Base-by-base conservation (phyloP, 2,888 invertebrate genomes). In the Phragmatobia fuliginosa region DNA sequence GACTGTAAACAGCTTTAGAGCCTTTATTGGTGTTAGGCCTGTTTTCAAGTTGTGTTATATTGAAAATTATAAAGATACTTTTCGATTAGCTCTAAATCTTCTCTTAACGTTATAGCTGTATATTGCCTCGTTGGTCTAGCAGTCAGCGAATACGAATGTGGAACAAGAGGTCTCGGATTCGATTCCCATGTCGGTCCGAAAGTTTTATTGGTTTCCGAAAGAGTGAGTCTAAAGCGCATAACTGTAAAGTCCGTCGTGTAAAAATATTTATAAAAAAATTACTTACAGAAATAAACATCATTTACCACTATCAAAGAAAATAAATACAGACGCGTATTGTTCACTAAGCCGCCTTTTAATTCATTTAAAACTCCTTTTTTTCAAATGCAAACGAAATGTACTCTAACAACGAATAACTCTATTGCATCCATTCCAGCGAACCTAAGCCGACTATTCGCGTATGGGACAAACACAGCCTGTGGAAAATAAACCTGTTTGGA, bases 1-100 rank as follows among this genome's bases (percentile, higher is more conserved):
- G 86, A 85, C 90, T 88, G 90, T 84, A 87, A 90, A 90, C 88
- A 88, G 88, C 85, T 87, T 90, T 88, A 83, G 83, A 83, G 83
- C 87, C 85, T 87, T 88, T 87, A 88, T 85, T 83, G 84, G 83
- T 84, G 87, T 87, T 88, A 85, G 76, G 71, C 28, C 70, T 74
- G 82, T 82, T 74, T 79, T 78, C 74, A 78, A 84, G 80, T 73
- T 71, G 71, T 75, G 73, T 73, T 80, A 72, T 80, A 75, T 79
- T 76, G 77, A 77, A 86, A 83, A 82, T 76, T 83, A 75, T 79
- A 72, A 70, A 59, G 69, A 67, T 63, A 58, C 16, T 14, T 56
- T 56, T 67, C 18, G 38, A 21, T 7, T 10, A n/a, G n/a, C 6
- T 25, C 6, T 45, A 6, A 31, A 31, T 33, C 25, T 49, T 5